Conservation (phyloP, 2,113 vertebrate species). For the Albula goreensis region DNA sequence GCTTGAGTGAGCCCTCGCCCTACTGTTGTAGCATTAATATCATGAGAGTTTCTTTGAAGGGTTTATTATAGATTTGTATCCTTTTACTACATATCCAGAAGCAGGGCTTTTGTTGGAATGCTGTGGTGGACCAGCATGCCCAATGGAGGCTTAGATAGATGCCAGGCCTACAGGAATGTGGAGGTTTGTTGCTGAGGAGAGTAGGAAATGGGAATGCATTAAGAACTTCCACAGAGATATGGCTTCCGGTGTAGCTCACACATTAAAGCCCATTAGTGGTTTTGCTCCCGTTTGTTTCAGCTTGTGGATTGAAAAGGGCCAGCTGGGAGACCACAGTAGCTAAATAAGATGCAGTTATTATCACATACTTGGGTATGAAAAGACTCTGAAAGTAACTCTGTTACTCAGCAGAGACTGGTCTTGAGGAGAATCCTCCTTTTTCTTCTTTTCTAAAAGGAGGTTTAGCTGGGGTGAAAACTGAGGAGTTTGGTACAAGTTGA, state of each 20-base stretch:
- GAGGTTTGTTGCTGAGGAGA: not conserved
- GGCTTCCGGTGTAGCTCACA: not conserved
- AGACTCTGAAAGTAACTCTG: too few species aligned
- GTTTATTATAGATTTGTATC: not conserved
- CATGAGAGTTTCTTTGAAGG: too few species aligned
- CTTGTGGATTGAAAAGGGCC: not conserved
- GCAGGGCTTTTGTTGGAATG: not conserved
- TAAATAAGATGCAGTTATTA: not conserved
- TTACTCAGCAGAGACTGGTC: too few species aligned
- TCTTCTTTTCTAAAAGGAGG: too few species aligned
- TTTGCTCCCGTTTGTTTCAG: not conserved
- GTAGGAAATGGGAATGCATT: not conserved
- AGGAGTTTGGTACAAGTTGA: too few species aligned
- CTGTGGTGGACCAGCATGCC: not conserved
- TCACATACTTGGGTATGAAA: not conserved
- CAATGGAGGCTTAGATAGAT: not conserved
- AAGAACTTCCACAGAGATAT: not conserved
- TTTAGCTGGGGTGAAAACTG: too few species aligned
- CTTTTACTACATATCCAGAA: not conserved
- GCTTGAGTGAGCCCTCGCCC: too few species aligned
- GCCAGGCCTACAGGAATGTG: not conserved
- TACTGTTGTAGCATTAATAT: too few species aligned
- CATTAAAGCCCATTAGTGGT: not conserved
- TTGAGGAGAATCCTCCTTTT: too few species aligned
- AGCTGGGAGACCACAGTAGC: not conserved